Base-by-base conservation (phyloP, 1,140 invertebrate species). In the Pseudachorutes palmiensis region DNA sequence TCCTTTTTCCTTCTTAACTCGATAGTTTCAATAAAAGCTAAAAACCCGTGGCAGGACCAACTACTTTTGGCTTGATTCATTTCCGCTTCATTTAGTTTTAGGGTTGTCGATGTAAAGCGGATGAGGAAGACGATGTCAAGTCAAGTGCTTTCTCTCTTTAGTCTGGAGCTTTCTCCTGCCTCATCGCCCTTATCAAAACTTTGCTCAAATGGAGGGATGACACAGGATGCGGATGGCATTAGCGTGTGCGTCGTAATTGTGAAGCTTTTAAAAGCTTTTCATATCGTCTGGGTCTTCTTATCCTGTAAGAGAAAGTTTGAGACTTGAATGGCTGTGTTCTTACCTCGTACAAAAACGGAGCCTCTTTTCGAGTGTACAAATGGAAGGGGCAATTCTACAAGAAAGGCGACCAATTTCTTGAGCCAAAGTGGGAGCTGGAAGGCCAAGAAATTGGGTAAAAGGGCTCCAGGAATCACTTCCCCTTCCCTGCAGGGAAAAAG, bases 381-480 rank as follows among this genome's bases (percentile, higher is more conserved):
- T 0, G 65, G 68, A 24, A 66, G 24, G n/a, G 62, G 55, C 29
- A 58, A 63, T 32, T 70, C 64, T 30, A 70, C 57, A 0, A 72
- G 19, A 16, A 26, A 48, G 5, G 64, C 66, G 1, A 66, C 16
- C 57, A 67, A 24, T 26, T 22, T 61, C 22, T 70, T 48, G 29
- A 71, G n/a, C 65, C 65, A 74, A 2, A 45, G 29, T 60, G 70
- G 70, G 2, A 45, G 3, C 5, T 61, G 51, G 55, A 64, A 74
- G n/a, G 69, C 51, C 9, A 74, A n/a, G 32, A 67, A 74, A 36
- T 74, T 74, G 26, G 64, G 29, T 1, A 71, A 14, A 5, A 74
- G 19, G 1, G 66, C 22, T 2, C n/a, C 5, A 1, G 70, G 70
- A 24, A 74, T 69, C n/a, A 64, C 48, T 28, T 74, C 70, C 30